Conservation (phyloP, 2,797 vertebrate species). For the Helarctos malayanus region DNA sequence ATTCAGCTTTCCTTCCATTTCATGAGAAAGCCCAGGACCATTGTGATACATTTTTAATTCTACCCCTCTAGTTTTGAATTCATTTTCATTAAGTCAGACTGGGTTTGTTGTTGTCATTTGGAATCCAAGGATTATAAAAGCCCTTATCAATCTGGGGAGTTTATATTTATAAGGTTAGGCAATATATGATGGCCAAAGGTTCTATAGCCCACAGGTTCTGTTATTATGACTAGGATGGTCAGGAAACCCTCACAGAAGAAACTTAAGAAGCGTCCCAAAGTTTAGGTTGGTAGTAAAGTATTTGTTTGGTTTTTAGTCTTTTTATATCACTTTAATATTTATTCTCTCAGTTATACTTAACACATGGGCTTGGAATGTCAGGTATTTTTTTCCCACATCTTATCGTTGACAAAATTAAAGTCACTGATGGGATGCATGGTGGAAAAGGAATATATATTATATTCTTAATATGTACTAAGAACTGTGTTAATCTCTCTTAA, state of each 20-base stretch:
- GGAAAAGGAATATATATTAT: neutral
- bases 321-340: neutral
- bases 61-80: neutral
- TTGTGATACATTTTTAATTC: neutral
- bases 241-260: neutral
- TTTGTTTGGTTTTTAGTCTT: neutral
- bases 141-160: neutral
- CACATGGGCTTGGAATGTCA: neutral
- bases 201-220: neutral
- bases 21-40: neutral
- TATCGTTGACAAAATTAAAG: neutral
- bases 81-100: constrained; percentile 30
- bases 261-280: neutral
- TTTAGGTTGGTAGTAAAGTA: neutral
- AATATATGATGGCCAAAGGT: neutral
- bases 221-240: neutral
- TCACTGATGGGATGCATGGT: neutral
- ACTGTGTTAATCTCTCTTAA: neutral
- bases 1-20: neutral
- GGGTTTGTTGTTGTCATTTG: neutral
- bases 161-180: neutral
- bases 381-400: neutral
- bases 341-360: neutral
- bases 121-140: constrained; percentile 18
- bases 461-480: neutral